Conservation (phyloP, 2,797 vertebrate genomes). For the Sebastes minor region DNA sequence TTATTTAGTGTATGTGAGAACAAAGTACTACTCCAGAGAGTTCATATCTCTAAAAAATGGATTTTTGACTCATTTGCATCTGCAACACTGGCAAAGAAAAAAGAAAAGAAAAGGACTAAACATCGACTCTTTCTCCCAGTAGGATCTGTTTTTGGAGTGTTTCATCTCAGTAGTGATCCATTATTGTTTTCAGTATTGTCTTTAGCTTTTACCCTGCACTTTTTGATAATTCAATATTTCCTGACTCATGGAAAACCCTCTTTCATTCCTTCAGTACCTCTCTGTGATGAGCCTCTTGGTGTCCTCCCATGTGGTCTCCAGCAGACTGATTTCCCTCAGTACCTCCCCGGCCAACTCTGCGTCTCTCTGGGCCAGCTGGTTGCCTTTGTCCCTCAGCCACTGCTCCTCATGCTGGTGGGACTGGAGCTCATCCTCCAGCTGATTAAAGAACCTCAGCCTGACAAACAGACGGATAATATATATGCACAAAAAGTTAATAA, state of each 20-base stretch:
- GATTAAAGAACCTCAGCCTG: constrained; percentile 93
- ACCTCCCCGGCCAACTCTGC: constrained; percentile 86
- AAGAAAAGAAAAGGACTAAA: background rate
- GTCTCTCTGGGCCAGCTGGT: constrained; percentile 92
- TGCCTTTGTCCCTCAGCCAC: constrained; percentile 94
- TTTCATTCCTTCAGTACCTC: constrained; percentile 79
- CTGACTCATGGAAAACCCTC: background rate
- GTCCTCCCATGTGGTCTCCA: constrained; percentile 91
- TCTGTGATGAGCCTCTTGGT: constrained; percentile 91
- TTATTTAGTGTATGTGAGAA: background rate
- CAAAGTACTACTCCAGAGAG: background rate
- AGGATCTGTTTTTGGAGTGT: background rate
- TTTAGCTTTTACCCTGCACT: background rate
- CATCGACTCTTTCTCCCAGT: background rate
- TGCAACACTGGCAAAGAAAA: background rate
- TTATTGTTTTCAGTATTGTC: background rate
- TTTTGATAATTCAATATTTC: background rate
- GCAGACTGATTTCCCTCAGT: constrained; percentile 85
- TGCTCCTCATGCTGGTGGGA: constrained; percentile 94
- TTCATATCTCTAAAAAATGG: background rate
- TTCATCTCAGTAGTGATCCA: background rate
- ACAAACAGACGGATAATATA: background rate
- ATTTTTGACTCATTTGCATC: background rate
- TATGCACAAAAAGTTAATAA: background rate
- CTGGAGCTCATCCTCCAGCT: constrained; percentile 93